A percentile compares a stretch with the other conserved stretches of the same genome.
These are phyloP conservation scores for Zaprionus africanus DNA, from an alignment of 1,140 invertebrate species.

Conservation along the genomic window DNA sequence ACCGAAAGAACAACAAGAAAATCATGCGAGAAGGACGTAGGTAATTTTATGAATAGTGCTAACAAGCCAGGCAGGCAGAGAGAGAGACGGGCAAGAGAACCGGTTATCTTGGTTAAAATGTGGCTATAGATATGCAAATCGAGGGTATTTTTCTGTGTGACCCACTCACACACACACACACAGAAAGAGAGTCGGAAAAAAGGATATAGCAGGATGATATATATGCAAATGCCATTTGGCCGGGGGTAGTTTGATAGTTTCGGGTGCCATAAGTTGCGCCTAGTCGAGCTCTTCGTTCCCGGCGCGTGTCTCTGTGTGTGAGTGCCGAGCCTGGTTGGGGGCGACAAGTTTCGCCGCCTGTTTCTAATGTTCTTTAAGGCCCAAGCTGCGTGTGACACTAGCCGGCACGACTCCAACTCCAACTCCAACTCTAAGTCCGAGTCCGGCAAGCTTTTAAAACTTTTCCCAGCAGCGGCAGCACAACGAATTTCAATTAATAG, in stretches of 20 bases:
- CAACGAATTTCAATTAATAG: slow-evolving; percentile 82
- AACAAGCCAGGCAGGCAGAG: slow-evolving; percentile 34
- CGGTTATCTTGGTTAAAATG: slow-evolving; percentile 61
- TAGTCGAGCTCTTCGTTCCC: neutral
- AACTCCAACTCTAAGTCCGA: slow-evolving; percentile 11
- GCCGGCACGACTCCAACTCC: slow-evolving; percentile 10
- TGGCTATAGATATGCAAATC: slow-evolving; percentile 54
- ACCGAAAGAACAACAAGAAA: slow-evolving; percentile 24
- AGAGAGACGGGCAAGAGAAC: slow-evolving; percentile 20
- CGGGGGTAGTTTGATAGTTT: slow-evolving; percentile 45
- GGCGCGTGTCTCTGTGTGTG: neutral
- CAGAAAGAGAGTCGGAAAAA: slow-evolving; percentile 43
- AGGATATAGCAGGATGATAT: slow-evolving; percentile 72
- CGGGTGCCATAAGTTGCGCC: slow-evolving; percentile 40
- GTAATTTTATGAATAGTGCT: slow-evolving; percentile 35
- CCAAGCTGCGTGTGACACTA: slow-evolving; percentile 55
- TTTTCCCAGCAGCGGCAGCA: slow-evolving; percentile 57
- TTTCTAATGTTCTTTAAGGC: slow-evolving; percentile 76
- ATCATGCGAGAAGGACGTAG: slow-evolving; percentile 31
- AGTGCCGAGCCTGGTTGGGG: slow-evolving; percentile 9
- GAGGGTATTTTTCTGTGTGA: slow-evolving; percentile 47
- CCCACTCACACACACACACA: slow-evolving; percentile 52
- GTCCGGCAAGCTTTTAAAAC: slow-evolving; percentile 66
- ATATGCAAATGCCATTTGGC: slow-evolving; percentile 69
- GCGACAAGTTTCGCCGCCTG: slow-evolving; percentile 73